Percentiles rank a stretch among this genome's conserved stretches.
Evolutionary conservation across 2,113 vertebrate genomes (phyloP).

Genomic region (Epinephelus fuscoguttatus): DNA sequence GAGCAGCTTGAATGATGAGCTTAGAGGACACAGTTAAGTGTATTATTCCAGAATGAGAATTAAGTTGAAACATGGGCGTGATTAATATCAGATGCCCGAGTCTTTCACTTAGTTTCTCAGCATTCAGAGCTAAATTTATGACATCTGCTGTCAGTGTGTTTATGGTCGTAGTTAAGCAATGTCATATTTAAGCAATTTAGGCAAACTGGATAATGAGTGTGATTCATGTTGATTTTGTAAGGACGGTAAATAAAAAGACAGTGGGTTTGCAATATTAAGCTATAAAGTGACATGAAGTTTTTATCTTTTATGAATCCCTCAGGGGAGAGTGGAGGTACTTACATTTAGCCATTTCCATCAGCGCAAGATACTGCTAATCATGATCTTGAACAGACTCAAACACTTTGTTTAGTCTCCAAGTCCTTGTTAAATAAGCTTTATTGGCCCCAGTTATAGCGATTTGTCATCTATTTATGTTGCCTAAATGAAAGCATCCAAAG

Average conservation of each 20-base stretch:
- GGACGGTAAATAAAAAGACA: neutral
- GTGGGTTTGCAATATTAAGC: neutral
- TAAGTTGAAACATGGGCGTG: slow-evolving; percentile 1
- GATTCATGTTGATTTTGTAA: neutral
- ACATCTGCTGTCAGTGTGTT: neutral
- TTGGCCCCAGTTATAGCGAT: neutral
- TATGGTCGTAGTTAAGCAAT: neutral
- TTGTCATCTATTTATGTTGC: neutral
- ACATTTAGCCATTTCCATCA: neutral
- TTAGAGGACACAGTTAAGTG: slow-evolving; percentile 16
- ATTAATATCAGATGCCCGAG: neutral
- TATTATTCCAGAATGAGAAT: slow-evolving; percentile 36
- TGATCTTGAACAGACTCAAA: neutral
- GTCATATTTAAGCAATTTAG: neutral
- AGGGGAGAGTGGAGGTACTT: neutral
- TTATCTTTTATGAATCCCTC: neutral
- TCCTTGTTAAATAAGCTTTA: neutral
- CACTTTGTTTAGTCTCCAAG: neutral
- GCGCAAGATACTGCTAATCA: neutral
- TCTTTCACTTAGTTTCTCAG: neutral
- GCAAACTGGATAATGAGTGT: neutral
- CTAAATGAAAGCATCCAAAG: neutral
- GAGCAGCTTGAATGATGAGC: slow-evolving; percentile 6
- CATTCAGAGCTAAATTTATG: neutral
- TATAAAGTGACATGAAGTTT: neutral